These are phyloP conservation scores for Lasius fuliginosus DNA, from an alignment of 2,888 invertebrate species.

Conservation along the genomic window DNA sequence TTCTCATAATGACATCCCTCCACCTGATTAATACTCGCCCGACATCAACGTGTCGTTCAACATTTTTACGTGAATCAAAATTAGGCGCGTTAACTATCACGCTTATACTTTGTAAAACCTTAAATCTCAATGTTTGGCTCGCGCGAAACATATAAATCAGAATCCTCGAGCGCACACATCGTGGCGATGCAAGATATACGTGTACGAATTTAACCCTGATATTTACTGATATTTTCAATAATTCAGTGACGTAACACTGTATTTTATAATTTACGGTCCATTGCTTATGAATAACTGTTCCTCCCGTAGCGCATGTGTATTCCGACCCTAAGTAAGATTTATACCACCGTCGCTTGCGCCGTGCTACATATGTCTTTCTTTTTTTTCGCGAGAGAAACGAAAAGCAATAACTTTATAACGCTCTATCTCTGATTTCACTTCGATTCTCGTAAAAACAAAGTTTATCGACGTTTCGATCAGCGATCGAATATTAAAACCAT, in stretches of 20 bases:
- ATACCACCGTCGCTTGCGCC: constrained; percentile 68
- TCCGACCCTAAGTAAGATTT: constrained; percentile 81
- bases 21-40: constrained; percentile 81
- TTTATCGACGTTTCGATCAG: background rate
- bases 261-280: constrained; percentile 84
- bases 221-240: constrained; percentile 82
- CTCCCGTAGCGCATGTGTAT: constrained; percentile 74
- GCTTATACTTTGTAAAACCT: background rate
- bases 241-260: constrained; percentile 80
- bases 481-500: background rate
- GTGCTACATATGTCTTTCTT: constrained; percentile 45
- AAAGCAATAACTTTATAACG: constrained; percentile 19
- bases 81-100: background rate
- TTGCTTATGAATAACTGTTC: constrained; percentile 85
- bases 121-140: background rate
- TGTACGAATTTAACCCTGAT: constrained; percentile 60
- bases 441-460: background rate
- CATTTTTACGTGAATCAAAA: background rate
- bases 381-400: constrained; percentile 21
- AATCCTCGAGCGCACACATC: background rate
- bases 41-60: background rate
- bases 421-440: constrained; percentile 19
- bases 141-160: background rate
- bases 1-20: constrained; percentile 75
- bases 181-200: background rate